A percentile compares a stretch with the other conserved stretches of the same genome.
phyloP scores from a whole-genome alignment of 92 coral and sea anemone species.

The Zoanthus solanderi region DNA sequence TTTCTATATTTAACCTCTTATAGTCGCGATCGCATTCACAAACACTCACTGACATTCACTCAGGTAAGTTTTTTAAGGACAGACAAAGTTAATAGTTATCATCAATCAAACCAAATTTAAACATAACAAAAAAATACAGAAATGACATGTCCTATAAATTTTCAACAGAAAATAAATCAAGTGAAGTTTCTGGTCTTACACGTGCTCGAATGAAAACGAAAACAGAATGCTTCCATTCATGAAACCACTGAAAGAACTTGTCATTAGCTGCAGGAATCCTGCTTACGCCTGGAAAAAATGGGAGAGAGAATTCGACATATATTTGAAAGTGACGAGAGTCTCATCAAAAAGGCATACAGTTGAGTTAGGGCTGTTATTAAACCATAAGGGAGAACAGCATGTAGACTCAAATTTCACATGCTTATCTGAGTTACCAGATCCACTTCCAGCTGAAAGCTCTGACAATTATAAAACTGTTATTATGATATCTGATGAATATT shows the following conservation, averaged over 20 bases:
- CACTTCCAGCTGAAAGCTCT: slow-evolving; percentile 10
- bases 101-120: too few relatives aligned
- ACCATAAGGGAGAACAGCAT: slow-evolving; percentile 45
- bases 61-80: too few relatives aligned
- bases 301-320: neutral
- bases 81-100: too few relatives aligned
- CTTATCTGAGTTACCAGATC: slow-evolving; percentile 49
- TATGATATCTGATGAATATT: slow-evolving; percentile 5
- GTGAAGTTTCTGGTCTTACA: neutral
- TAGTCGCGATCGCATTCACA: too few relatives aligned
- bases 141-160: too few relatives aligned
- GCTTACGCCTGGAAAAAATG: neutral
- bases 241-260: neutral
- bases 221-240: too few relatives aligned
- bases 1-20: too few relatives aligned
- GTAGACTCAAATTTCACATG: slow-evolving; percentile 51
- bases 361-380: slow-evolving; percentile 30
- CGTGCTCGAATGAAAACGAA: neutral
- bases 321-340: slow-evolving; percentile 5
- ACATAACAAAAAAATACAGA: too few relatives aligned
- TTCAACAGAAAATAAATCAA: neutral
- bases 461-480: slow-evolving; percentile 12
- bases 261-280: neutral
- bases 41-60: too few relatives aligned
- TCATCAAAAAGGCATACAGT: neutral